Evolutionary conservation across 1,140 invertebrate species (phyloP), one percentile per base, ranked within the genome.

Genomic region (Calosoma granatense): DNA sequence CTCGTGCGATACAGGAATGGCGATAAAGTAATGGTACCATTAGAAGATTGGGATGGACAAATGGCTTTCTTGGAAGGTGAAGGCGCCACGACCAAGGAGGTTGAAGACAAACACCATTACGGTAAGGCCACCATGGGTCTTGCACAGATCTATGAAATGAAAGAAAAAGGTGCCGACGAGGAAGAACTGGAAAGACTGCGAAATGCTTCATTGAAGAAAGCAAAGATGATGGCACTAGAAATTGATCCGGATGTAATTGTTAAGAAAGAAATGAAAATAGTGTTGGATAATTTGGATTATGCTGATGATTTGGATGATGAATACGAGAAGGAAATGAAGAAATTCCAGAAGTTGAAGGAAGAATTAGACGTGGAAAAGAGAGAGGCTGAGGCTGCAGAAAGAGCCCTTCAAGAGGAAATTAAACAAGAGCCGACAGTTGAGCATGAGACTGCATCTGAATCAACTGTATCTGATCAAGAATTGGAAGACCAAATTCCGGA

Each of bases 71-170:
- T 78, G 64, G 78, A 79, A 57, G 76, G 81, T 9, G 79, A 86
- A 69, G 77, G 71, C 20, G 72, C 79, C 78, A 70, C 70, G 70
- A 26, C 79, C 76, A 61, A 74, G 74, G 62, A 81, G 71, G 64
- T 86, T 77, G 70, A 83, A 77, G 67, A 84, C 78, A 65, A 73
- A 74, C 64, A 78, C 75, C 77, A 70, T 72, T 63, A 70, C 75
- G 70, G 67, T 67, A 71, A 72, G 78, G 64, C 70, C 79, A 79
- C 60, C 60, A 82, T 78, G 60, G 76, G 76, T 41, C 76, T 81
- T 55, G 86, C 84, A 57, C 85, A 83, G 70, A 83, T 88, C 57
- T 89, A 90, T 68, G 86, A 89, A 72, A 84, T 84, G 21, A 88
- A 87, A 65, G 85, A 87, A 65, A 78, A 72, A 55, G 75, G 80